Evolutionary conservation across 2,888 invertebrate genomes (phyloP), one percentile per base, ranked within the genome.

Genomic region (Aradus depressus): DNA sequence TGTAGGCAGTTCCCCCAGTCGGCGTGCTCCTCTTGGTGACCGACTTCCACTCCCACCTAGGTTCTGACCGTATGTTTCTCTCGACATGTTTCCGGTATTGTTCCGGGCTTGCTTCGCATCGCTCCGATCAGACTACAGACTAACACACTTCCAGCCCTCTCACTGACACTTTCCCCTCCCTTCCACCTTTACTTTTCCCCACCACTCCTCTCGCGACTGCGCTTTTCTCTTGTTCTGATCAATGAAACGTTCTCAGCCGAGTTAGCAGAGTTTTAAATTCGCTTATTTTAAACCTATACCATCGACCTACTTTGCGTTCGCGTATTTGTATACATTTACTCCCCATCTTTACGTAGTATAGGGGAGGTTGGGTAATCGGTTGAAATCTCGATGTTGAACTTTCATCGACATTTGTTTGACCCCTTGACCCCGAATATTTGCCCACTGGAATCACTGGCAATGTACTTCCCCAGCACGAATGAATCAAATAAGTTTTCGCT

Each of bases 1-100:
- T 69, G 86, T 87, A 68, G 88, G 87, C 73, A 88, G 73, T 68
- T 79, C 79, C 52, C 71, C 72, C 66, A 76, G 75, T 70, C 80
- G 82, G 73, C 79, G 66, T 71, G 75, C 64, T 73, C 74, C 66
- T 72, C 72, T 65, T 70, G 72, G 68, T 70, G 79, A 74, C 74
- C 80, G 75, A 73, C 78, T 76, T 73, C 80, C 71, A 70, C 76
- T 71, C 66, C 72, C 68, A 75, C 70, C 71, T 66, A 70, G 69
- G 63, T 64, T 66, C 43, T 62, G 61, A 50, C 63, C 64, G 68
- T 77, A 77, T 68, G 75, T 74, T 69, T 77, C 76, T 62, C 76
- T 72, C 65, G 76, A 77, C 77, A 75, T 75, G 64, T 69, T 57
- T 50, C 54, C 54, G 41, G 39, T 45, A 25, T 38, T 38, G 44